Evolutionary conservation across 2,113 vertebrate genomes (phyloP).

Genomic region (Sapajus apella): DNA sequence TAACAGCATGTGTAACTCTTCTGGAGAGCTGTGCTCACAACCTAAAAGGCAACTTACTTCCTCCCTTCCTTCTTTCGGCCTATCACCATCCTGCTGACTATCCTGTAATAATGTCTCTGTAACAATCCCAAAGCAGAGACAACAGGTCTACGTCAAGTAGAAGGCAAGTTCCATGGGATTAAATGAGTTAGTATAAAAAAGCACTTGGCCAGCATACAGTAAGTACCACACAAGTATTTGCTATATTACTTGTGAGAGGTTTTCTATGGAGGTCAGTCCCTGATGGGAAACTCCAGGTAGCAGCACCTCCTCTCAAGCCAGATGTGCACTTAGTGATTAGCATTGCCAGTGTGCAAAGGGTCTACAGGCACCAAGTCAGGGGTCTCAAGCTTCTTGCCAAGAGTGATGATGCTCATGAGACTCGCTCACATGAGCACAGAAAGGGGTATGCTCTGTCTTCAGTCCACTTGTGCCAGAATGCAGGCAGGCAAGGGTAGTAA

Average conservation of each 20-base stretch:
- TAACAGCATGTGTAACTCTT: background rate
- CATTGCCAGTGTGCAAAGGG: rapidly evolving
- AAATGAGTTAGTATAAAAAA: background rate
- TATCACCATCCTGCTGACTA: background rate
- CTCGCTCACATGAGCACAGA: background rate
- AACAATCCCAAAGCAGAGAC: background rate
- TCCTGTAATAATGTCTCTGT: background rate
- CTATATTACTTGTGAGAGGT: too few species aligned
- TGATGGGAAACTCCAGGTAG: background rate
- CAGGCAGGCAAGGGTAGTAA: background rate
- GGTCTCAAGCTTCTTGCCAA: background rate
- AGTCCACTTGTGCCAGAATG: background rate
- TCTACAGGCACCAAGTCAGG: background rate
- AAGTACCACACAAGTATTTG: background rate
- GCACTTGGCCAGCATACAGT: background rate
- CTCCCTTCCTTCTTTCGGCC: background rate
- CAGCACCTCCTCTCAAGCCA: background rate
- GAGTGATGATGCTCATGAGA: background rate
- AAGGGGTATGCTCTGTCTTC: background rate
- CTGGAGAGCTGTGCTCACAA: background rate
- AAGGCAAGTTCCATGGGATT: background rate
- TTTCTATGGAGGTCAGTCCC: background rate
- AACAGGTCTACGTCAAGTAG: background rate
- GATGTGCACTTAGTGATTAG: background rate
- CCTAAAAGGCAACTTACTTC: background rate